Percentiles rank a stretch among this genome's conserved stretches.
These are phyloP conservation scores for Ammodytes marinus DNA, from an alignment of 2,113 vertebrate genomes.

Conservation along the genomic window DNA sequence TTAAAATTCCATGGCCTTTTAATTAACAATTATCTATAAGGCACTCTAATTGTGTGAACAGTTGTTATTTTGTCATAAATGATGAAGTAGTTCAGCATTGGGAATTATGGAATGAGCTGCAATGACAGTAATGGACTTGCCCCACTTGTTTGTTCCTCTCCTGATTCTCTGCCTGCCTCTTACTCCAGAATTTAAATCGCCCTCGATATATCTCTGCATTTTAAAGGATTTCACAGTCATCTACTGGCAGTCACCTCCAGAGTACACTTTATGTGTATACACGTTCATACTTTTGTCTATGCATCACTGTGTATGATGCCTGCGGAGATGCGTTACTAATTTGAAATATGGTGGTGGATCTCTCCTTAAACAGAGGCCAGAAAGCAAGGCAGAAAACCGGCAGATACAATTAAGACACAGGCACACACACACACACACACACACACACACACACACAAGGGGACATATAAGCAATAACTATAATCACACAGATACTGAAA, in stretches of 20 bases:
- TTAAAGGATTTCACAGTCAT: not conserved
- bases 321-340: constrained; percentile 63
- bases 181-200: not conserved
- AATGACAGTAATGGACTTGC: not conserved
- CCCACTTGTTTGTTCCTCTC: not conserved
- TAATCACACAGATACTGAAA: not conserved
- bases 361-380: constrained; percentile 53
- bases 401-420: not conserved
- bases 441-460: not conserved
- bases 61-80: not conserved
- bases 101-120: not conserved
- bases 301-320: constrained; percentile 43
- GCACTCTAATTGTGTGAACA: not conserved
- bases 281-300: not conserved
- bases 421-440: not conserved
- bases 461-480: not conserved
- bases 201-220: not conserved
- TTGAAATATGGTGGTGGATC: constrained; percentile 67
- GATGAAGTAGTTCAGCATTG: not conserved
- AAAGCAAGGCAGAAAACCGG: not conserved
- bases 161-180: not conserved
- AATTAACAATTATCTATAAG: not conserved
- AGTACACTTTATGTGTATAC: not conserved
- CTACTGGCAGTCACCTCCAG: constrained; percentile 26
- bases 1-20: not conserved